Percentiles rank a stretch among this genome's conserved stretches.
Evolutionary conservation across 2,113 vertebrate species (phyloP).

Genomic region (Protobothrops mucrosquamatus): DNA sequence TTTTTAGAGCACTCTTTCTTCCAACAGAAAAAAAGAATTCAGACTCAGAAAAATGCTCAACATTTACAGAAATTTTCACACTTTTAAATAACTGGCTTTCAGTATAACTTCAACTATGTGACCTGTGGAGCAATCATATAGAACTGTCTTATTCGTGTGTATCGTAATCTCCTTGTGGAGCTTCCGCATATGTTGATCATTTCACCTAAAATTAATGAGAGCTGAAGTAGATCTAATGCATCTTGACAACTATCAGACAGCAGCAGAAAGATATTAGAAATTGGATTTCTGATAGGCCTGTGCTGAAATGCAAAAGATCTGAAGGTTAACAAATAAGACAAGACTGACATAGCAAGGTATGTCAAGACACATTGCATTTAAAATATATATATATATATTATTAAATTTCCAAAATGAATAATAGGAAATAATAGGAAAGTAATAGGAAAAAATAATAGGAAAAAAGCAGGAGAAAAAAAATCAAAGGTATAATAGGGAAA

Average conservation of each 20-base stretch:
- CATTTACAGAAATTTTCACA: background rate
- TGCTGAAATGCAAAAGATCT: background rate
- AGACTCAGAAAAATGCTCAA: conserved; percentile 5
- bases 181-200: background rate
- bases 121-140: background rate
- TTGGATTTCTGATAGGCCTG: background rate
- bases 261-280: background rate
- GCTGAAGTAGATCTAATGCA: background rate
- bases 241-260: background rate
- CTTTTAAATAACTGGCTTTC: background rate
- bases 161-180: background rate
- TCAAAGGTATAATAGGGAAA: background rate
- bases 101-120: background rate
- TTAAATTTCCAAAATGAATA: background rate
- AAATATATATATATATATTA: background rate
- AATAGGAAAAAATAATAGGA: background rate
- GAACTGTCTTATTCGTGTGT: background rate
- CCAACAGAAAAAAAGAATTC: conserved; percentile 10
- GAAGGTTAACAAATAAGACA: background rate
- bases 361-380: background rate
- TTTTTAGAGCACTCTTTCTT: background rate
- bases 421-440: background rate
- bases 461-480: background rate
- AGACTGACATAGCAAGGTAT: background rate
- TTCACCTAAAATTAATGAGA: background rate